Evolutionary conservation across 23 tunicate genomes (phyloP).

Genomic region (Aplidium turbinatum): DNA sequence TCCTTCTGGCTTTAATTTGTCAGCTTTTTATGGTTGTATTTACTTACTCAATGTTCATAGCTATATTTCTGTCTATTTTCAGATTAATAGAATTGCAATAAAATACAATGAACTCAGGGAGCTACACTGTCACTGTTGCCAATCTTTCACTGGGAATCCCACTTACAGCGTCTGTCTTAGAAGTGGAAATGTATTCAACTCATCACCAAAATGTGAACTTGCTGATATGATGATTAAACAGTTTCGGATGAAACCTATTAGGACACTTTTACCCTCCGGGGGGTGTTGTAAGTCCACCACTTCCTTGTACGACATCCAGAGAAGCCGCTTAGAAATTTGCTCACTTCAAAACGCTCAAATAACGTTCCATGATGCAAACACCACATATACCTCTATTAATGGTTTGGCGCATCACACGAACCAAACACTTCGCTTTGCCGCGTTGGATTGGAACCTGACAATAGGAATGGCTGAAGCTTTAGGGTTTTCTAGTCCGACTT

Average conservation of each 20-base stretch:
- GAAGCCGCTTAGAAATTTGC: conserved; percentile 19
- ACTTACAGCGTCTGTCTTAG: not conserved
- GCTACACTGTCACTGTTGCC: not conserved
- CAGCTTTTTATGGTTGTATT: not conserved
- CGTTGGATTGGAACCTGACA: not conserved
- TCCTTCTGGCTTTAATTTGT: not conserved
- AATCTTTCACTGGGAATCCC: not conserved
- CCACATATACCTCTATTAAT: not conserved
- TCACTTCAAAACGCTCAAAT: not conserved
- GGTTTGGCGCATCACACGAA: conserved; percentile 6
- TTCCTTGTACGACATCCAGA: not conserved
- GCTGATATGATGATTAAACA: not conserved
- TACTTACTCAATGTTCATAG: not conserved
- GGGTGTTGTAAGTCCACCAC: not conserved
- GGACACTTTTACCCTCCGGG: not conserved
- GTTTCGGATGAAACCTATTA: not conserved
- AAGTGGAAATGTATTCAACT: not conserved
- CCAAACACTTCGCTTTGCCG: conserved; percentile 7
- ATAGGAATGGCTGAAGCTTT: conserved; percentile 1
- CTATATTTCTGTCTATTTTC: not conserved
- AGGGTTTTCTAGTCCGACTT: conserved; percentile 1
- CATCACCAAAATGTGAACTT: not conserved
- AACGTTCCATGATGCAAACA: not conserved
- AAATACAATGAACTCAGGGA: not conserved
- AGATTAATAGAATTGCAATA: conserved; percentile 10